A percentile compares a stretch with the other conserved stretches of the same genome.
Evolutionary conservation across 2,797 vertebrate genomes (phyloP).

Genomic region (Gymnothorax reevesii): DNA sequence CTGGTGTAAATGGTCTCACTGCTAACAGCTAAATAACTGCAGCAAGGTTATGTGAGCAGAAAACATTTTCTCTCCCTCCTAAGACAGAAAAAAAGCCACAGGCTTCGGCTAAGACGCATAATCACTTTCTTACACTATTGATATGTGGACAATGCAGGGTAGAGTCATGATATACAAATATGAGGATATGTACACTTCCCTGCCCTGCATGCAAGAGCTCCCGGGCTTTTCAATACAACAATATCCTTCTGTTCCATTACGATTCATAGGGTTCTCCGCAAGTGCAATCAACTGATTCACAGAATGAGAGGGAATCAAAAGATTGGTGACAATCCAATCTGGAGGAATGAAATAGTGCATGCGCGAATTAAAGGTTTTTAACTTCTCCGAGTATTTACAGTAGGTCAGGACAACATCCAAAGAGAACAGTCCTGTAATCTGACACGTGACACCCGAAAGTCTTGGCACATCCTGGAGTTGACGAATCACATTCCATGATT

Average conservation of each 20-base stretch:
- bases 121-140: background rate
- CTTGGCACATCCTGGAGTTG: conserved; percentile 7
- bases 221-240: background rate
- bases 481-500: background rate
- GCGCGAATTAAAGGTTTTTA: background rate
- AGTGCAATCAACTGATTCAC: background rate
- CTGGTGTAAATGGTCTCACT: background rate
- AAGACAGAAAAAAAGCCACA: background rate
- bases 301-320: conserved; percentile 1
- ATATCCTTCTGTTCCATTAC: background rate
- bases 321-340: conserved; percentile 3
- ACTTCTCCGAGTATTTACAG: background rate
- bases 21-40: background rate
- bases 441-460: background rate
- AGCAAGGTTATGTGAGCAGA: background rate
- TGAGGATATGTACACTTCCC: background rate
- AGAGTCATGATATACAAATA: background rate
- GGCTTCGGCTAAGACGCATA: background rate
- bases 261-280: background rate
- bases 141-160: background rate
- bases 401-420: background rate
- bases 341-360: background rate
- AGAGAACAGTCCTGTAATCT: background rate
- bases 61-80: background rate
- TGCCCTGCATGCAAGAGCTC: background rate